Percentiles rank a stretch among this genome's conserved stretches.
These are phyloP conservation scores for Anoura caudifer DNA, from an alignment of 2,113 vertebrate species.

Conservation along the genomic window DNA sequence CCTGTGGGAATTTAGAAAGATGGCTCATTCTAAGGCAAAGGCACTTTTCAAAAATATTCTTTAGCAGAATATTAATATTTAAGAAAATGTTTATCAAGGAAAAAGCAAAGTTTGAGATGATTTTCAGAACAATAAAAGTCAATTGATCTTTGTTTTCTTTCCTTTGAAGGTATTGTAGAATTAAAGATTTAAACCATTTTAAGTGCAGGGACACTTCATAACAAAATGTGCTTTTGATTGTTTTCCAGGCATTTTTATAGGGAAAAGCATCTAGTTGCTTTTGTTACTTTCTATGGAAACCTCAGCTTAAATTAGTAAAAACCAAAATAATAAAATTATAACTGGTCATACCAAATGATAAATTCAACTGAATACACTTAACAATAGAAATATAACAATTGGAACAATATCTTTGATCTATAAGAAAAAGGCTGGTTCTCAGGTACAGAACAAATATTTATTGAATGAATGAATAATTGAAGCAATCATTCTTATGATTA, in stretches of 20 bases:
- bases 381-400: conserved; percentile 24
- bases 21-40: neutral
- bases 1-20: neutral
- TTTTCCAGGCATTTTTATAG: conserved; percentile 41
- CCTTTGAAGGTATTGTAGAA: conserved; percentile 14
- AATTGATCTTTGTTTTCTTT: neutral
- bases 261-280: conserved; percentile 48
- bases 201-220: conserved; percentile 32
- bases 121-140: neutral
- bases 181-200: conserved; percentile 52
- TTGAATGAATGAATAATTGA: neutral
- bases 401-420: neutral
- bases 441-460: neutral
- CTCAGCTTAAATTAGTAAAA: neutral
- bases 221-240: conserved; percentile 45
- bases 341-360: neutral
- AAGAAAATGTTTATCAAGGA: neutral
- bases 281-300: neutral
- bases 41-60: neutral
- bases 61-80: neutral
- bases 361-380: neutral
- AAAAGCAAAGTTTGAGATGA: neutral
- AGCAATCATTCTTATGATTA: neutral
- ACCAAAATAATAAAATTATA: neutral
- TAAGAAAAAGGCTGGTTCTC: neutral